These are phyloP conservation scores for Zaprionus africanus DNA, from an alignment of 1,140 invertebrate genomes.

Conservation along the genomic window DNA sequence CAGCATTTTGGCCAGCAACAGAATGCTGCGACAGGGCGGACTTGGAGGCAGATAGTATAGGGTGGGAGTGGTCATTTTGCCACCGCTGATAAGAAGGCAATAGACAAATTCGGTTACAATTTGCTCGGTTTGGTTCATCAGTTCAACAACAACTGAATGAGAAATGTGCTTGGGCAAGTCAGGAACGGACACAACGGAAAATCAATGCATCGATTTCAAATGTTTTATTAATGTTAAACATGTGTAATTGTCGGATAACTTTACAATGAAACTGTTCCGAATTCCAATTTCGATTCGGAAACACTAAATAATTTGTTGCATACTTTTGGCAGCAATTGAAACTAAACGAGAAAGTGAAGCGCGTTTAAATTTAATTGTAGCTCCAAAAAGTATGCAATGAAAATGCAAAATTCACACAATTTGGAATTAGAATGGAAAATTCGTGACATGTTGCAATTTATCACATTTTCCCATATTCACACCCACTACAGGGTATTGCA, in stretches of 20 bases:
- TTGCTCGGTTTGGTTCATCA: conserved; percentile 67
- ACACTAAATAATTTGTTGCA: neutral
- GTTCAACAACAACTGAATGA: conserved; percentile 45
- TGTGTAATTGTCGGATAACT: conserved; percentile 26
- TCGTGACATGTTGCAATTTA: no score
- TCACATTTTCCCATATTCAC: neutral
- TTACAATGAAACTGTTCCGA: conserved; percentile 9
- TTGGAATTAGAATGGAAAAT: no score
- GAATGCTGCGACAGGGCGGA: conserved; percentile 86
- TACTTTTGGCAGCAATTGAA: neutral
- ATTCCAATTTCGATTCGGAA: neutral
- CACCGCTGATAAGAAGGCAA: conserved; percentile 81
- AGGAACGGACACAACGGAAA: conserved; percentile 34
- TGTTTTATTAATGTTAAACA: conserved; percentile 58
- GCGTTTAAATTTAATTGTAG: neutral
- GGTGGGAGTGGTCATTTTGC: conserved; percentile 85
- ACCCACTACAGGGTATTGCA: conserved; percentile 16
- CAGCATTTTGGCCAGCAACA: conserved; percentile 86
- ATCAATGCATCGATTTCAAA: conserved; percentile 73
- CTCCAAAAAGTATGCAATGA: neutral
- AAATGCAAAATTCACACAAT: neutral
- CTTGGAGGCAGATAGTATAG: conserved; percentile 86
- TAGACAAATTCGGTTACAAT: conserved; percentile 84
- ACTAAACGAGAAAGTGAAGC: neutral
- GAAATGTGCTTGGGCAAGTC: neutral